Base-by-base conservation (phyloP, 2,113 vertebrate species). In the Lutjanus erythropterus region DNA sequence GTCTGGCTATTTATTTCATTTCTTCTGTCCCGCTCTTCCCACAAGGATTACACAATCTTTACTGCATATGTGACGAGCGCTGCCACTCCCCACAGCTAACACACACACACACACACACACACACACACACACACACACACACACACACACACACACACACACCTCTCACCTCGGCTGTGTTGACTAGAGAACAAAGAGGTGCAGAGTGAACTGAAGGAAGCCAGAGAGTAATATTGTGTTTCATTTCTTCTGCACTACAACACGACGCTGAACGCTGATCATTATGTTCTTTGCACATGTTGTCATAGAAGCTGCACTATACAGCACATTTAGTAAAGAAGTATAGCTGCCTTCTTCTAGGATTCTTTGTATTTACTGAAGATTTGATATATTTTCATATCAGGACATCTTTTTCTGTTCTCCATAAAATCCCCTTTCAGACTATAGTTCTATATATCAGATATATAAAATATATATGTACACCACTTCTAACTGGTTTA, bases 141-240 rank as follows among this genome's bases (percentile, higher is more conserved):
- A 47, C 27, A 31, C 72, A 52, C 47, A 42, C 49, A 53, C 49
- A 21, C 44, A 25, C 39, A 21, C 27, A 9, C 19, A 25, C 31
- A n/a, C 47, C 18, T 33, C 25, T 31, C 27, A n/a, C 29, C 18
- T n/a, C 23, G 6, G 25, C 14, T 58, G n/a, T 18, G 29, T 44
- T n/a, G 37, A 33, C 27, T 65, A 11, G 33, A 55, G 39, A 75
- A 75, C 59, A 65, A 42, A 61, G 47, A 61, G 47, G 42, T 31
- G 62, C 37, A 42, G 8, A 56, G 52, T 16, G 69, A 66, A 29
- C 10, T 47, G 53, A 59, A 59, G 46, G 46, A 35, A 35, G 42
- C 23, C 9, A 33, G 42, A 3, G 18, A 46, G 19, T 8, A 31
- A 42, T 66, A 5, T 3, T 23, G 11, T 37, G n/a, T 44, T 49